Percentiles rank a stretch among this genome's conserved stretches.
These are phyloP conservation scores for Pammene aurita DNA, from an alignment of 2,888 invertebrate species.

Conservation along the genomic window DNA sequence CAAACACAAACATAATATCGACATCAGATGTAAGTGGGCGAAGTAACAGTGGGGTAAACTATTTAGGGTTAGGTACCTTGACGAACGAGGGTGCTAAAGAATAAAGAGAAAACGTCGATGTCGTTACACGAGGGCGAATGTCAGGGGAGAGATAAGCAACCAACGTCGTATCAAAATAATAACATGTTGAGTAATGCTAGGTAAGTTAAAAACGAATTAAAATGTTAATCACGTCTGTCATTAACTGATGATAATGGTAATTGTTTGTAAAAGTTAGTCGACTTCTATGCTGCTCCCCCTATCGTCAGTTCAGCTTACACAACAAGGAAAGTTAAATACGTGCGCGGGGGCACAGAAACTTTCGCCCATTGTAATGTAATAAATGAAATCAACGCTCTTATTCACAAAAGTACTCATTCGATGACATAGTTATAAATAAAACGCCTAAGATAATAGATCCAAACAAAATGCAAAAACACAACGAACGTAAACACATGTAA, in stretches of 20 bases:
- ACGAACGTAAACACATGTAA: conserved; percentile 20
- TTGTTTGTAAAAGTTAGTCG: conserved; percentile 71
- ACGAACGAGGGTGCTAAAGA: conserved; percentile 73
- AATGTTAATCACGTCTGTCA: conserved; percentile 52
- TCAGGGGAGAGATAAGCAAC: conserved; percentile 36
- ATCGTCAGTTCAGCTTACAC: conserved; percentile 78
- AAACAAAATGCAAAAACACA: conserved; percentile 8
- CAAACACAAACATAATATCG: conserved; percentile 48
- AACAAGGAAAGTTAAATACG: conserved; percentile 81
- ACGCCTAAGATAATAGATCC: not conserved
- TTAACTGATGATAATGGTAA: conserved; percentile 58
- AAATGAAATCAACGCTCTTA: conserved; percentile 52
- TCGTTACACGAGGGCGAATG: conserved; percentile 56
- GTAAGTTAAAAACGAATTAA: conserved; percentile 46
- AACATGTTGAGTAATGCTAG: conserved; percentile 40
- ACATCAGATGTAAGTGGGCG: conserved; percentile 50
- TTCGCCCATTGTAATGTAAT: conserved; percentile 76
- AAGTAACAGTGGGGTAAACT: conserved; percentile 59
- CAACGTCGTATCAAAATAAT: conserved; percentile 36
- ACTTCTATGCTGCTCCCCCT: conserved; percentile 79
- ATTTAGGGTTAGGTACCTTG: conserved; percentile 70
- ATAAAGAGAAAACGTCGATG: conserved; percentile 71
- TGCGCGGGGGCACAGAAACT: conserved; percentile 74
- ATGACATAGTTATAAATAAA: conserved; percentile 12
- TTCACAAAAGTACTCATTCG: conserved; percentile 24